Percentiles rank a stretch among this genome's conserved stretches.
These are phyloP conservation scores for Mizuhopecten yessoensis DNA, from an alignment of 1,140 invertebrate genomes.

Conservation along the genomic window DNA sequence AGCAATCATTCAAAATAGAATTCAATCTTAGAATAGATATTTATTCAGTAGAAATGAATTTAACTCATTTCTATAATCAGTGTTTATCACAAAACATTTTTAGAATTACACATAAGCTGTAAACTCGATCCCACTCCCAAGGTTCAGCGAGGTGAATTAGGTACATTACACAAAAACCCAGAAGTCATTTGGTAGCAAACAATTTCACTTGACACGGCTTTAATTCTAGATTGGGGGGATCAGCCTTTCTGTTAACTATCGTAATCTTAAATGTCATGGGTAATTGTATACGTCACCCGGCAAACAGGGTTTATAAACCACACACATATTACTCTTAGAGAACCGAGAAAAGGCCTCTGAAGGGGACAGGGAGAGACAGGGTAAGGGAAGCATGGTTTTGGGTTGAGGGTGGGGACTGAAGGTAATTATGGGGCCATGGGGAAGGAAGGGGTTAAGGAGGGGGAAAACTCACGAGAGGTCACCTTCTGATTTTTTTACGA, in stretches of 20 bases:
- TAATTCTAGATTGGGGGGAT: not conserved
- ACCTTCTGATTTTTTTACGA: not conserved
- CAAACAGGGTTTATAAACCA: not conserved
- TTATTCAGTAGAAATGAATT: too few relatives aligned
- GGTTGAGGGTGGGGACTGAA: not conserved
- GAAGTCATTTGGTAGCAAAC: not conserved
- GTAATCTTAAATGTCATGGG: constrained; percentile 8
- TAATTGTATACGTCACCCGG: not conserved
- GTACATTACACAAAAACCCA: not conserved
- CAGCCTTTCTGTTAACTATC: not conserved
- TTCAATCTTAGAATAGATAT: too few relatives aligned
- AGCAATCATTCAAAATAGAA: too few relatives aligned
- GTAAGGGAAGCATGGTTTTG: not conserved
- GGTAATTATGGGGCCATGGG: not conserved
- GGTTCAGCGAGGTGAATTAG: not conserved
- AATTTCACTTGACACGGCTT: constrained; percentile 38
- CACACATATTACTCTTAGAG: not conserved
- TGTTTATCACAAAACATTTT: too few relatives aligned
- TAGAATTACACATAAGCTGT: too few relatives aligned
- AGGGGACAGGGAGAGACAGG: not conserved
- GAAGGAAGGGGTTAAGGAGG: not conserved
- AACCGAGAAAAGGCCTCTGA: too few relatives aligned
- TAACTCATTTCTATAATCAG: too few relatives aligned
- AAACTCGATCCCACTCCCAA: not conserved
- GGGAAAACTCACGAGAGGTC: too few relatives aligned